These are phyloP conservation scores for Synchiropus splendidus DNA, from an alignment of 2,113 vertebrate genomes.

Conservation along the genomic window DNA sequence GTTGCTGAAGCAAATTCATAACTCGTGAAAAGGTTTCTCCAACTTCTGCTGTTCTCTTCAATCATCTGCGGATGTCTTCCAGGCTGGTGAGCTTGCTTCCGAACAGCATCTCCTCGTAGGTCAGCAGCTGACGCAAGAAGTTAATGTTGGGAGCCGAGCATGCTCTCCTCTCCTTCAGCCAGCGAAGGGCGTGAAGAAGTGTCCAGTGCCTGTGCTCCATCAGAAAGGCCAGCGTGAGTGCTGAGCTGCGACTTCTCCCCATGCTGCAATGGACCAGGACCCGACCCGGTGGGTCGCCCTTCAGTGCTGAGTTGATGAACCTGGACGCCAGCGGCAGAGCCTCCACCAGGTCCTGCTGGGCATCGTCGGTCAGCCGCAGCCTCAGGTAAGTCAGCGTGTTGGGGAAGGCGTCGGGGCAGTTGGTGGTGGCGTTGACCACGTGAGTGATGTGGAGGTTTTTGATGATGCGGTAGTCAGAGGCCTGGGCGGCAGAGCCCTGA, in stretches of 20 bases:
- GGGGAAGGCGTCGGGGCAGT: conserved; percentile 49
- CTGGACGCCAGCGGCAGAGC: conserved; percentile 45
- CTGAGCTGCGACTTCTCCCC: conserved; percentile 53
- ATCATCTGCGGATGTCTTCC: conserved; percentile 49
- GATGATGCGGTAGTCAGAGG: conserved; percentile 49
- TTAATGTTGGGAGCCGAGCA: conserved; percentile 52
- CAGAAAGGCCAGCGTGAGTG: conserved; percentile 55
- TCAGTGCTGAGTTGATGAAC: conserved; percentile 48
- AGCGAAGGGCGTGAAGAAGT: conserved; percentile 49
- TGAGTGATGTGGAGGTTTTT: conserved; percentile 59
- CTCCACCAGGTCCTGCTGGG: conserved; percentile 56
- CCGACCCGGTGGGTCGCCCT: conserved; percentile 29
- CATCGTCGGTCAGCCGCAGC: conserved; percentile 49
- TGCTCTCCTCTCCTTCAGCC: conserved; percentile 56
- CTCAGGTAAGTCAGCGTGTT: conserved; percentile 41
- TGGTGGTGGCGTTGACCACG: conserved; percentile 52
- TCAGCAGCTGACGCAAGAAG: conserved; percentile 53
- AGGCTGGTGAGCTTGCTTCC: conserved; percentile 46
- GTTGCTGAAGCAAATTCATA: no score
- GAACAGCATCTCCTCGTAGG: conserved; percentile 59
- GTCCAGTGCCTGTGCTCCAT: conserved; percentile 55
- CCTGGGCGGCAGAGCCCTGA: conserved; percentile 52
- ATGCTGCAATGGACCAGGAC: conserved; percentile 57
- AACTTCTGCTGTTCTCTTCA: no score
- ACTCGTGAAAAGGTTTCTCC: no score